Conservation (phyloP, 35 echinoderm and acorn worm species). For the Anneissia japonica region DNA sequence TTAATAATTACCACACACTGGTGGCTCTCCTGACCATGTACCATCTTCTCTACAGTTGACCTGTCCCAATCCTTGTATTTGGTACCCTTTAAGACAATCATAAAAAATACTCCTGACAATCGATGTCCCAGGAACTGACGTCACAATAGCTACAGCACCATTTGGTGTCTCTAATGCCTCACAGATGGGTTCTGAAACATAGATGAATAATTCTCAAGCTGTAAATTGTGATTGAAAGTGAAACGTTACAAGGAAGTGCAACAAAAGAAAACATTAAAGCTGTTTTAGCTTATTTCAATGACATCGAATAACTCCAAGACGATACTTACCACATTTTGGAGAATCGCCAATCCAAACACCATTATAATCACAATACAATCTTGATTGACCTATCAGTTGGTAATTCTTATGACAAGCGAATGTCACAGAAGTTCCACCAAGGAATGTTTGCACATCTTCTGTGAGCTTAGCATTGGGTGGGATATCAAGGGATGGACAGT, state of each 20-base stretch:
- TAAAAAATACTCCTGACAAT: neutral
- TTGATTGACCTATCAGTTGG: neutral
- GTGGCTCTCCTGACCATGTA: neutral
- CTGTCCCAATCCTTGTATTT: neutral
- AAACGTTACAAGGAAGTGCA: too few species aligned
- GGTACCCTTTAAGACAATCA: neutral
- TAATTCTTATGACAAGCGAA: neutral
- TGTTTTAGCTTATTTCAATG: too few species aligned
- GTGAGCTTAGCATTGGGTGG: neutral
- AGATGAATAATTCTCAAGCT: too few species aligned
- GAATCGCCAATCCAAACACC: neutral
- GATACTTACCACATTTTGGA: neutral
- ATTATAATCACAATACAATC: neutral
- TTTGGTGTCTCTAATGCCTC: neutral
- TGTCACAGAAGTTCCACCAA: neutral
- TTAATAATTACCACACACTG: neutral
- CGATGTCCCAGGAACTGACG: neutral
- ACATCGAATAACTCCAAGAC: too few species aligned
- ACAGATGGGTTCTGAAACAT: neutral
- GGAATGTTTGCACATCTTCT: neutral
- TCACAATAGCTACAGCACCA: neutral
- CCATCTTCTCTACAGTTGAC: neutral
- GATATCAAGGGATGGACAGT: neutral
- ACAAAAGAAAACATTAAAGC: too few species aligned
- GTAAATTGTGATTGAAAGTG: too few species aligned